phyloP scores from a whole-genome alignment of 2,888 invertebrate genomes.

The Dynastes grantii region DNA sequence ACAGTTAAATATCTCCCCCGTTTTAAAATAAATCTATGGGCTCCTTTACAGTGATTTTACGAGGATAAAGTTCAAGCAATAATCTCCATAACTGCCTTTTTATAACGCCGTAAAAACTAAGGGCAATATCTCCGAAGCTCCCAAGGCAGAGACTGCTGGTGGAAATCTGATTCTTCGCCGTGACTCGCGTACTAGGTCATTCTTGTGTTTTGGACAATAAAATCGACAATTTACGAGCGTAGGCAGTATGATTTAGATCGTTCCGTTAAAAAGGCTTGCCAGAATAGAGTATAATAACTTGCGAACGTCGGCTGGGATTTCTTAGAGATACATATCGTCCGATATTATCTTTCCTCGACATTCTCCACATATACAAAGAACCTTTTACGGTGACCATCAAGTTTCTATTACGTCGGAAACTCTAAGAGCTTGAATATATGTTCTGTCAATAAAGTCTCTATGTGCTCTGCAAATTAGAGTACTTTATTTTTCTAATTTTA shows the following conservation, averaged over 20 bases:
- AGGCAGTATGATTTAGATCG: slow-evolving; percentile 41
- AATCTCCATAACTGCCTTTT: slow-evolving; percentile 47
- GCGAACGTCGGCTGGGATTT: neutral
- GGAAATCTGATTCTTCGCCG: slow-evolving; percentile 43
- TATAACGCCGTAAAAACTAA: slow-evolving; percentile 46
- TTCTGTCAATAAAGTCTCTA: no score
- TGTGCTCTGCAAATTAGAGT: no score
- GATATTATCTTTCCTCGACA: neutral
- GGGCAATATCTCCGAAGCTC: slow-evolving; percentile 24
- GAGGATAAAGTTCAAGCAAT: slow-evolving; percentile 46
- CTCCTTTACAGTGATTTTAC: slow-evolving; percentile 45
- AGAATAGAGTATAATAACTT: slow-evolving; percentile 1
- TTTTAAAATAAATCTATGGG: slow-evolving; percentile 43
- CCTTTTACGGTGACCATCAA: no score
- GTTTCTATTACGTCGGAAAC: no score
- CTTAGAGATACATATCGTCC: neutral
- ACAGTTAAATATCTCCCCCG: slow-evolving; percentile 32
- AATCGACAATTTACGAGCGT: slow-evolving; percentile 40
- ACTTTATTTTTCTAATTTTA: no score
- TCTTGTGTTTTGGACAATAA: slow-evolving; percentile 45
- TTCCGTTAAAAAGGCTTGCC: slow-evolving; percentile 18
- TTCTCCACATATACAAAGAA: no score
- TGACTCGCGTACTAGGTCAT: slow-evolving; percentile 31
- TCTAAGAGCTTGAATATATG: no score
- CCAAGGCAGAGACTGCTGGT: slow-evolving; percentile 10